These are phyloP conservation scores for Onchidella celtica DNA, from an alignment of 2,888 invertebrate genomes.

Conservation along the genomic window DNA sequence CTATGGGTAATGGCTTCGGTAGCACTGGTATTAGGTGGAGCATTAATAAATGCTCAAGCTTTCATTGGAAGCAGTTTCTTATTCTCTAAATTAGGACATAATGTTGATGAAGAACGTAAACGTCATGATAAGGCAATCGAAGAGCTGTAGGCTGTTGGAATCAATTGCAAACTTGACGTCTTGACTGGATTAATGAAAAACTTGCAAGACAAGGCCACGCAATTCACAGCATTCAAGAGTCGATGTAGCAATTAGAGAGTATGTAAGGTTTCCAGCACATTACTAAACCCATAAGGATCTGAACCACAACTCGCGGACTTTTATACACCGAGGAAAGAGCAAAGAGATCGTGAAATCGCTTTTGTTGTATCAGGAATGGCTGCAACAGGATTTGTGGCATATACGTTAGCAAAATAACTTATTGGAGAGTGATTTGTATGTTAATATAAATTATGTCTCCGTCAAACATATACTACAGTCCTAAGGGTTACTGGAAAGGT, in stretches of 20 bases:
- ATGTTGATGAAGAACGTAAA: no score
- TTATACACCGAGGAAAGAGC: background rate
- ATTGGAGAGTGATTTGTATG: no score
- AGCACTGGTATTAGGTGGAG: no score
- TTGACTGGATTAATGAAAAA: background rate
- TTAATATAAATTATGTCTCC: no score
- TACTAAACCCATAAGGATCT: background rate
- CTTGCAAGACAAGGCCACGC: background rate
- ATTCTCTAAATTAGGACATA: background rate
- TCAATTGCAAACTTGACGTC: background rate
- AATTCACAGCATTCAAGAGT: constrained; percentile 10
- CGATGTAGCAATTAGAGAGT: background rate
- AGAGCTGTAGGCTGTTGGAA: background rate
- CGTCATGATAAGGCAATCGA: constrained; percentile 12
- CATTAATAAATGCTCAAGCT: no score
- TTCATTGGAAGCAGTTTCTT: no score
- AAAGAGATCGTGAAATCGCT: constrained; percentile 7
- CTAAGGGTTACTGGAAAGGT: no score
- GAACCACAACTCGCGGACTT: constrained; percentile 5
- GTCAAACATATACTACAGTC: no score
- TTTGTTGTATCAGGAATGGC: constrained; percentile 5
- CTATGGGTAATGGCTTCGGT: no score
- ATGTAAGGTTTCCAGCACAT: no score
- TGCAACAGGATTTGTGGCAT: background rate
- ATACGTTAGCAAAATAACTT: no score